phyloP scores from a whole-genome alignment of 2,113 vertebrate species.

The Campylomormyrus numenius region DNA sequence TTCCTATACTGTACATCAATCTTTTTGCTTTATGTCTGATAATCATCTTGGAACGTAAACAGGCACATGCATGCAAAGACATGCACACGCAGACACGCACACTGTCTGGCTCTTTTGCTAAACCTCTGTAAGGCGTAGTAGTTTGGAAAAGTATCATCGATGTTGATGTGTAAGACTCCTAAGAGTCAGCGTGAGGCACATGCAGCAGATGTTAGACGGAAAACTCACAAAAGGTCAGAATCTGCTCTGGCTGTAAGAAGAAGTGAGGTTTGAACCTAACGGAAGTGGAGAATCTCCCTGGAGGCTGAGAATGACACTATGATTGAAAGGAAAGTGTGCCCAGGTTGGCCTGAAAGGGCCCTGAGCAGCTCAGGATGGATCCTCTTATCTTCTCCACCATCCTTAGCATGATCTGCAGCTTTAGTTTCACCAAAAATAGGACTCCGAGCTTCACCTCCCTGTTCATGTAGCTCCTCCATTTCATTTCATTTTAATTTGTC shows the following conservation, averaged over 20 bases:
- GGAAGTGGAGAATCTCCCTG: neutral
- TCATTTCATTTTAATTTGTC: neutral
- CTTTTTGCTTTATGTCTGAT: neutral
- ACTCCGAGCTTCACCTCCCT: neutral
- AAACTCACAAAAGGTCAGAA: neutral
- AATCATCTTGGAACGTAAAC: neutral
- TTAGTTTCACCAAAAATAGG: neutral
- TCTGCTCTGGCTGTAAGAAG: neutral
- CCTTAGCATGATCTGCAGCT: neutral
- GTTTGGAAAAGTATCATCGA: neutral
- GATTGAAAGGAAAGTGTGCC: neutral
- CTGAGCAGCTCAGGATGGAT: neutral
- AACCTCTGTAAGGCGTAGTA: neutral
- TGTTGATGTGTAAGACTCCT: neutral
- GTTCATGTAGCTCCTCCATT: neutral
- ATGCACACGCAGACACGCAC: neutral
- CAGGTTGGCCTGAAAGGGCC: neutral
- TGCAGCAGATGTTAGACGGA: neutral
- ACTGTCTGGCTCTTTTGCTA: neutral
- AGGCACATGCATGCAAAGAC: neutral
- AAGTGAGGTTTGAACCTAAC: neutral
- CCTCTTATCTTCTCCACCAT: neutral
- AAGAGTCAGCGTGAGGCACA: too few species aligned
- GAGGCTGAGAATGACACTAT: neutral
- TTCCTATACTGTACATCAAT: too few species aligned